phyloP scores from a whole-genome alignment of 2,888 invertebrate species.

The Mystacides longicornis region DNA sequence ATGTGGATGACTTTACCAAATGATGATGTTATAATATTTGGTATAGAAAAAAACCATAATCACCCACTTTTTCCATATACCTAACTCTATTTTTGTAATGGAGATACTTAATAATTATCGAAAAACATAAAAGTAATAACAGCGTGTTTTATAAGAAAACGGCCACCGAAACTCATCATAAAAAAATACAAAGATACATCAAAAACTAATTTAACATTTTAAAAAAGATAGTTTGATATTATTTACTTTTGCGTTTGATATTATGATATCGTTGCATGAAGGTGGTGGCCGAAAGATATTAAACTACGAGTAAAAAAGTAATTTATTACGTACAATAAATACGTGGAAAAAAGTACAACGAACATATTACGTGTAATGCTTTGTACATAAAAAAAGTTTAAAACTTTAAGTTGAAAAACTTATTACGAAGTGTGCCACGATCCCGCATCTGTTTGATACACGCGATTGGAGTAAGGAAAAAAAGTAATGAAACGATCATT shows the following conservation, averaged over 20 bases:
- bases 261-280: no score
- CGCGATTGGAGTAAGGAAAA: conserved; percentile 10
- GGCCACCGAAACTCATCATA: no score
- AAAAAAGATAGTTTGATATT: not conserved
- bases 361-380: not conserved
- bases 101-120: no score
- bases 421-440: conserved; percentile 10
- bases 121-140: no score
- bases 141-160: no score
- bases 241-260: not conserved
- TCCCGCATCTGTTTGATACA: conserved; percentile 5
- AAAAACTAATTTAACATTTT: conserved; percentile 1
- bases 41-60: no score
- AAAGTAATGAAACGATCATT: not conserved
- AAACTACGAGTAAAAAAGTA: not conserved
- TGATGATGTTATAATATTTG: no score
- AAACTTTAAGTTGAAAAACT: not conserved
- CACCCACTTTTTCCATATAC: no score
- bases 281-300: no score
- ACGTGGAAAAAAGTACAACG: not conserved
- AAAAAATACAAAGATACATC: no score
- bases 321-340: not conserved
- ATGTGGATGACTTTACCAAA: no score
- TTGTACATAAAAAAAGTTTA: not conserved
- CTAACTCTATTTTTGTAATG: no score